Conservation (phyloP, 2,113 vertebrate genomes). For the Gopherus evgoodei region DNA sequence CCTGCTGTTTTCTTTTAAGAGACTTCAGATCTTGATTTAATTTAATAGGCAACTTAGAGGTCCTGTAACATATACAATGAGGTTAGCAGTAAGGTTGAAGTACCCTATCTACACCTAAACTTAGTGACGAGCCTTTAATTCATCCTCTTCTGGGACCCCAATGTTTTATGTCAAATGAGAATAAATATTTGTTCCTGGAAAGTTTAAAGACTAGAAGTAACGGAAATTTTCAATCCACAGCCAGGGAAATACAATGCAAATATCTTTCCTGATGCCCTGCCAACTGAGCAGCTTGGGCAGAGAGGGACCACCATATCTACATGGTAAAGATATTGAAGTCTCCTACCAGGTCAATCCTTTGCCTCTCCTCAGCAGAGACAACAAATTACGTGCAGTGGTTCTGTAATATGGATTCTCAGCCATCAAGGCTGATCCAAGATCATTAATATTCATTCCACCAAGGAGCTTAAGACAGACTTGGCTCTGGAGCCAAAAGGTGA, state of each 20-base stretch:
- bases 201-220: neutral
- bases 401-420: neutral
- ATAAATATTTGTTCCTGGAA: neutral
- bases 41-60: neutral
- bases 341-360: neutral
- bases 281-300: neutral
- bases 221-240: rapidly evolving
- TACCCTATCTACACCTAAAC: neutral
- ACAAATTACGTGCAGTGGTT: neutral
- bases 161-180: neutral
- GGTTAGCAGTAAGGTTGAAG: neutral
- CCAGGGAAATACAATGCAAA: neutral
- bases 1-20: neutral
- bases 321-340: neutral
- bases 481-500: neutral
- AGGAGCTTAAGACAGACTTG: neutral
- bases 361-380: neutral
- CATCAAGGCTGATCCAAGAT: neutral
- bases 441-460: neutral
- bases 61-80: neutral
- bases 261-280: neutral
- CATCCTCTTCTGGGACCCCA: neutral
- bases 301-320: neutral
- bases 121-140: neutral
- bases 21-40: neutral